phyloP scores from a whole-genome alignment of 2,888 invertebrate genomes.

The Escarpia spicata region DNA sequence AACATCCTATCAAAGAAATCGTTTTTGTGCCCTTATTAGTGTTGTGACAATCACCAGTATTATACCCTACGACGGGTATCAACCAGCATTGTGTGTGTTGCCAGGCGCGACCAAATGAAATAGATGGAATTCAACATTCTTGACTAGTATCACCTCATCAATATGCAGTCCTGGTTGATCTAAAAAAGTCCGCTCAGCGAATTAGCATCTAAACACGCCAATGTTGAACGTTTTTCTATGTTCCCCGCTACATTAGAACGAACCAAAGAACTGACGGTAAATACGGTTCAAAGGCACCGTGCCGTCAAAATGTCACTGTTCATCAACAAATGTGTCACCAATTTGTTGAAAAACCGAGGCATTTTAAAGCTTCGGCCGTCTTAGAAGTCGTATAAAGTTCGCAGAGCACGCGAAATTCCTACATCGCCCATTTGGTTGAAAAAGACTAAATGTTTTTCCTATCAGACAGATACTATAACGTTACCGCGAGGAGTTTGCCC shows the following conservation, averaged over 20 bases:
- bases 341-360: background rate
- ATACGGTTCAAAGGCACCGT: constrained; percentile 4
- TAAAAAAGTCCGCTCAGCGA: background rate
- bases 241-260: background rate
- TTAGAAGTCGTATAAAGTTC: background rate
- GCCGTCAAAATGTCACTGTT: constrained; percentile 11
- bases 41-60: background rate
- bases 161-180: background rate
- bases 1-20: no score
- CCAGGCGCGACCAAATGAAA: background rate
- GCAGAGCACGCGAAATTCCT: background rate
- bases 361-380: background rate
- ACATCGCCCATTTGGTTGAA: background rate
- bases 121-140: background rate
- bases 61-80: background rate
- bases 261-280: background rate
- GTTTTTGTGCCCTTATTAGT: background rate
- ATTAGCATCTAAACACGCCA: background rate
- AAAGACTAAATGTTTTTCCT: background rate
- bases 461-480: background rate
- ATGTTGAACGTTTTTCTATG: background rate
- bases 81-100: background rate
- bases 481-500: background rate
- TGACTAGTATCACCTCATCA: background rate
- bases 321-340: background rate